Conservation (phyloP, 1,140 invertebrate genomes). For the Daktulosphaira vitifoliae region DNA sequence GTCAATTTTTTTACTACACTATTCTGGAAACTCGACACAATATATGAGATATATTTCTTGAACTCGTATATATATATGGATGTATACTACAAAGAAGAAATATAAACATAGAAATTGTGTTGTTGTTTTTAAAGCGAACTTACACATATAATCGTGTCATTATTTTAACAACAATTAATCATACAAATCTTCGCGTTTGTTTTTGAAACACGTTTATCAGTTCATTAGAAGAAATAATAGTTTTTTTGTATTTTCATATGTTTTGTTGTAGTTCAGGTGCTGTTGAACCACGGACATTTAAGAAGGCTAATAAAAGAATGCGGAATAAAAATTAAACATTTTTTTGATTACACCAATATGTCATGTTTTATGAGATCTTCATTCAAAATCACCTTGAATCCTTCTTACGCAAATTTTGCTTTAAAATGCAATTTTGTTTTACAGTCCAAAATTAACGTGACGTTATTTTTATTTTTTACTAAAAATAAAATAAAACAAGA, state of each 20-base stretch:
- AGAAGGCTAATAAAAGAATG: constrained; percentile 12
- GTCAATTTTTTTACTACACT: neutral
- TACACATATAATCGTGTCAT: constrained; percentile 3
- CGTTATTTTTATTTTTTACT: too few species aligned
- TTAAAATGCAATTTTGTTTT: too few species aligned
- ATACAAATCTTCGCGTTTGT: neutral
- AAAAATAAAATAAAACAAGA: too few species aligned
- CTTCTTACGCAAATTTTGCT: too few species aligned
- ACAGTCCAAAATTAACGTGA: too few species aligned
- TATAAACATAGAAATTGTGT: constrained; percentile 13
- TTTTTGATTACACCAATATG: too few species aligned
- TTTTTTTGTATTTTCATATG: neutral
- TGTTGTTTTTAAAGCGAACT: neutral
- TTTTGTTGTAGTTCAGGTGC: constrained; percentile 7
- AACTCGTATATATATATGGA: constrained; percentile 6
- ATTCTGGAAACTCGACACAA: neutral
- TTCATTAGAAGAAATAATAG: neutral
- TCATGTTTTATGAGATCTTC: too few species aligned
- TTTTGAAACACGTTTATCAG: neutral
- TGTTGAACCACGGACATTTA: constrained; percentile 1
- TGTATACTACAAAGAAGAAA: neutral
- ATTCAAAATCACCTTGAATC: too few species aligned
- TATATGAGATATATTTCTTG: neutral
- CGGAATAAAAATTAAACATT: neutral
- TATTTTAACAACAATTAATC: constrained; percentile 14